Percentiles rank a stretch among this genome's conserved stretches.
Evolutionary conservation across 2,888 invertebrate genomes (phyloP).

Genomic region (Drosophila monieri): DNA sequence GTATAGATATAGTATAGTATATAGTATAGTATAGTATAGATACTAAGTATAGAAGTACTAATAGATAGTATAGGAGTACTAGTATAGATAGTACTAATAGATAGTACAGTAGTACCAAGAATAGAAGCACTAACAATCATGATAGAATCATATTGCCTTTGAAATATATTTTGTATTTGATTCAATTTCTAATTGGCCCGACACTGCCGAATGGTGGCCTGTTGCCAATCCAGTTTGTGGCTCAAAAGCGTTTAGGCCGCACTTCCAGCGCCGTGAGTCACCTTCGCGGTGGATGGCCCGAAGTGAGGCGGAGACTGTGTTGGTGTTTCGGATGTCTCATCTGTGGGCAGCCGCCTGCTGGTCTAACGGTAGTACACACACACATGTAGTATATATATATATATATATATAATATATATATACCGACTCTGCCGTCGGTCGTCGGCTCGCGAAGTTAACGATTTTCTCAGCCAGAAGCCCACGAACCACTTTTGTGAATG

Average conservation of each 20-base stretch:
- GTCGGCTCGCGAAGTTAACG: constrained; percentile 7
- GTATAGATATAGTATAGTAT: no score
- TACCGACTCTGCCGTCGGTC: constrained; percentile 17
- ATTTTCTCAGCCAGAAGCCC: constrained; percentile 15
- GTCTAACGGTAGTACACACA: constrained; percentile 10
- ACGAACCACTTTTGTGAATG: constrained; percentile 69
- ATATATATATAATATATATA: constrained; percentile 15
- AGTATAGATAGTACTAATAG: no score
- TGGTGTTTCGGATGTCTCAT: constrained; percentile 6
- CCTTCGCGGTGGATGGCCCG: not conserved
- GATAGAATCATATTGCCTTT: no score
- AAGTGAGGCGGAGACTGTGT: not conserved
- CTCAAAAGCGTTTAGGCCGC: constrained; percentile 4
- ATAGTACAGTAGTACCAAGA: no score
- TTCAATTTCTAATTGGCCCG: not conserved
- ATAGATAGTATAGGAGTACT: no score
- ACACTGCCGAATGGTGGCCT: constrained; percentile 6
- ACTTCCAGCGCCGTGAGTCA: constrained; percentile 33
- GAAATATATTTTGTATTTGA: not conserved
- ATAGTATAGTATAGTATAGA: no score
- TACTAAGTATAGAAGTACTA: no score
- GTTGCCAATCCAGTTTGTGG: constrained; percentile 16
- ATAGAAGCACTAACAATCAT: no score
- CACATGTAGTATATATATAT: not conserved
- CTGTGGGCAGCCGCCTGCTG: constrained; percentile 9